Base-by-base conservation (phyloP, 2,888 invertebrate species). In the Dolichopus griseipennis region DNA sequence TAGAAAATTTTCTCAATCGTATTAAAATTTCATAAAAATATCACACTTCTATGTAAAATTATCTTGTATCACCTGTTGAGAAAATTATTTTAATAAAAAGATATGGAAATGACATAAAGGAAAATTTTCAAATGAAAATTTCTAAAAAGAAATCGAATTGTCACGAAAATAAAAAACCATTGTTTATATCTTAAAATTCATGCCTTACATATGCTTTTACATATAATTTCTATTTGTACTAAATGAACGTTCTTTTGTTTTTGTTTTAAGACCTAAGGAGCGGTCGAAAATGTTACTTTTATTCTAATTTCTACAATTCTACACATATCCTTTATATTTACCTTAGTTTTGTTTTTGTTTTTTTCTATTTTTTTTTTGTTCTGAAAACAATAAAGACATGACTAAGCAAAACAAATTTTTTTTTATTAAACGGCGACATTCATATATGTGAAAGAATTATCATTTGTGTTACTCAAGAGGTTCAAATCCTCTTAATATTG, bases 401-500 rank as follows among this genome's bases (percentile, higher is more conserved):
- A 64, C 64, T 64, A 34, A 64, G 64, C 64, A 64, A 1, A 64
- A 18, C 15, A 27, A 27, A 4, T 15, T 52, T 52, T 18, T 52
- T 52, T 52, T 52, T 18, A 18, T n/a, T 37, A 37, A 37, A 10
- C 12, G 27, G 8, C 8, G 12, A 37, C 12, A 37, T 37, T 37
- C 37, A 37, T 12, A 37, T 37, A 37, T 4, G 27, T n/a, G 22
- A 62, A 62, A 62, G 22, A 21, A 62, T 62, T 62, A 22, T 62
- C 22, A 62, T 22, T 62, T 62, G 62, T 62, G 62, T 34, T 37
- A 64, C 64, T 64, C 64, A 64, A 64, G 64, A 64, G 64, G 64
- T 64, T 64, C 33, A 33, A 64, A 64, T 34, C 64, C 34, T 34
- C 64, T 34, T 64, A 34, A 34, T n/a, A 64, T 52, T 52, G 52